Base-by-base conservation (phyloP, 2,888 invertebrate genomes). In the Micropterix aruncella region DNA sequence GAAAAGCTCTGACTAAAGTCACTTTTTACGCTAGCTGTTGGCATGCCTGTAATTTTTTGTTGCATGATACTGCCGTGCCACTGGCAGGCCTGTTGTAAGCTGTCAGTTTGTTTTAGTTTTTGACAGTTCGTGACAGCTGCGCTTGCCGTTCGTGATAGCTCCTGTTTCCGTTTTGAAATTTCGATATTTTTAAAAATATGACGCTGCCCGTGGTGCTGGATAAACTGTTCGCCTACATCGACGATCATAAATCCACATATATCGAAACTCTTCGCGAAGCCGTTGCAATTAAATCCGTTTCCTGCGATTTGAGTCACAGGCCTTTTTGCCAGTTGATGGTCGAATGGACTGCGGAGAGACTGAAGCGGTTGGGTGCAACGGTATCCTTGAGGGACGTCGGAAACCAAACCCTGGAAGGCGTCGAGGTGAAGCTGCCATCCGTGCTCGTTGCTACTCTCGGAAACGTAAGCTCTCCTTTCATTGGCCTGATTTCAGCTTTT, bases 261-360 rank as follows among this genome's bases (percentile, higher is more conserved):
- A 85, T 96, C 48, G 68, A 80, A 41, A 77, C 80, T 48, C 69
- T 97, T 46, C 75, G 76, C 44, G 87, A 91, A 57, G 89, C 86
- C 1, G 94, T 97, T 18, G 89, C 86, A 2, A 96, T 97, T 56
- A 84, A 86, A 54, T 94, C 94, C 3, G 93, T 97, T n/a, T 96
- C 96, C 17, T 83, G 90, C 57, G 91, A 88, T 80, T 78, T 85
- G 2, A 83, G 89, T 47, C 77, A 79, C 50, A 77, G 96, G 40
- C 64, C 67, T 14, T 93, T 96, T 51, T 81, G 92, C 51, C 67
- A 80, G 14, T 78, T 76, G 52, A 94, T 96, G 94, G 78, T 90
- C 18, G 69, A 89, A 50, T 95, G 92, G 89, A 78, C 79, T 42
- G 77, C 78, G 44, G 67, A 72, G 0, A 79, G 75, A 57, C 60